Evolutionary conservation across 92 coral and sea anemone genomes (phyloP).

Genomic region (Desmophyllum pertusum): DNA sequence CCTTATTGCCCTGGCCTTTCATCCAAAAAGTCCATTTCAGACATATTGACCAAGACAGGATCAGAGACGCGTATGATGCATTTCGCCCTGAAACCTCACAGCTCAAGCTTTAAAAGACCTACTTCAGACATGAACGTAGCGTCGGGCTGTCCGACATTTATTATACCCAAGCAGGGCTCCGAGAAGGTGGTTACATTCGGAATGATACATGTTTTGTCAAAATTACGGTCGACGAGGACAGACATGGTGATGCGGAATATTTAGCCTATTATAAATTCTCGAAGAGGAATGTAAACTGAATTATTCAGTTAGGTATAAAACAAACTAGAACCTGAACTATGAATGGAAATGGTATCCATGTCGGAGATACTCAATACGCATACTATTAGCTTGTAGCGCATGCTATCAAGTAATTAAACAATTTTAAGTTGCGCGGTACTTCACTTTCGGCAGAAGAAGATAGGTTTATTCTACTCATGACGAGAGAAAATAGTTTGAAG

Average conservation of each 20-base stretch:
- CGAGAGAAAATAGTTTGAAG: too few species aligned
- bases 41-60: conserved; percentile 79
- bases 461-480: too few species aligned
- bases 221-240: conserved; percentile 69
- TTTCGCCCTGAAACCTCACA: conserved; percentile 91
- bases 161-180: conserved; percentile 69
- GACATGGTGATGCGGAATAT: not conserved
- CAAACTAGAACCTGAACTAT: too few species aligned
- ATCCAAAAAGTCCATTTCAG: conserved; percentile 83
- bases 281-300: too few species aligned
- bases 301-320: too few species aligned
- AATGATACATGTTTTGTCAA: conserved; percentile 80
- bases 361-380: too few species aligned
- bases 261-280: too few species aligned
- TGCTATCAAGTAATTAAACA: too few species aligned
- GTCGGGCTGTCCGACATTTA: conserved; percentile 83
- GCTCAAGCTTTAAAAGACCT: conserved; percentile 91
- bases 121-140: conserved; percentile 90
- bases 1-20: conserved; percentile 89
- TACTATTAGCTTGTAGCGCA: too few species aligned
- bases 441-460: too few species aligned
- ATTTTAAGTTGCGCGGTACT: too few species aligned
- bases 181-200: conserved; percentile 59
- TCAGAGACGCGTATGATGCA: conserved; percentile 68
- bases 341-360: too few species aligned